These are phyloP conservation scores for Myathropa florea DNA, from an alignment of 2,888 invertebrate genomes.

Conservation along the genomic window DNA sequence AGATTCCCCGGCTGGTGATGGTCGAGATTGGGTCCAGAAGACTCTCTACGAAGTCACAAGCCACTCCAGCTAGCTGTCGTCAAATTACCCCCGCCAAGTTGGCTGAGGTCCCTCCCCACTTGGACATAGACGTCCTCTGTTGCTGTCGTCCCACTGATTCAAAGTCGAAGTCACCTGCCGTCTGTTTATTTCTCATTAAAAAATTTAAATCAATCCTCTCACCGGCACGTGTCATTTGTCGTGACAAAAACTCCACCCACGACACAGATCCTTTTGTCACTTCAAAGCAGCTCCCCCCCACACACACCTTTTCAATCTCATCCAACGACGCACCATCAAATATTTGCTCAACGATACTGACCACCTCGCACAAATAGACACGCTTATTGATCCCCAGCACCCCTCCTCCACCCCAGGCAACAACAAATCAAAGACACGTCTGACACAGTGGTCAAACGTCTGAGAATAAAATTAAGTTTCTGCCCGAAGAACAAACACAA, in stretches of 20 bases:
- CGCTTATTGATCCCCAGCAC: slow-evolving; percentile 24
- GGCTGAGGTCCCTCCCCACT: no score
- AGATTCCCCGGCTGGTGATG: no score
- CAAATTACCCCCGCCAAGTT: no score
- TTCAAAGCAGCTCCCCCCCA: neutral
- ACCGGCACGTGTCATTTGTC: neutral
- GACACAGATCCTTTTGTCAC: neutral
- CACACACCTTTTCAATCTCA: neutral
- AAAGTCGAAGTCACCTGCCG: neutral
- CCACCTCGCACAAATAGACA: slow-evolving; percentile 57
- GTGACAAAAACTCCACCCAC: neutral
- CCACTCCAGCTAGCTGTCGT: no score
- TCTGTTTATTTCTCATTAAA: neutral
- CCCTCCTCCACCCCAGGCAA: neutral
- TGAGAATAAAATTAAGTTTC: slow-evolving; percentile 70
- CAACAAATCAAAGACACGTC: neutral
- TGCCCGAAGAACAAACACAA: slow-evolving; percentile 67
- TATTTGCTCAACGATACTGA: slow-evolving; percentile 58
- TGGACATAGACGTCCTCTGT: no score
- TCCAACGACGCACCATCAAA: neutral
- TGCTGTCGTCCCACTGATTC: no score
- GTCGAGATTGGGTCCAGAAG: no score
- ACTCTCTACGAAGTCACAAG: no score
- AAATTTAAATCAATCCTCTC: neutral
- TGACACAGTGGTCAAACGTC: slow-evolving; percentile 34